phyloP scores from a whole-genome alignment of 2,888 invertebrate species.

The Tetragnatha montana region DNA sequence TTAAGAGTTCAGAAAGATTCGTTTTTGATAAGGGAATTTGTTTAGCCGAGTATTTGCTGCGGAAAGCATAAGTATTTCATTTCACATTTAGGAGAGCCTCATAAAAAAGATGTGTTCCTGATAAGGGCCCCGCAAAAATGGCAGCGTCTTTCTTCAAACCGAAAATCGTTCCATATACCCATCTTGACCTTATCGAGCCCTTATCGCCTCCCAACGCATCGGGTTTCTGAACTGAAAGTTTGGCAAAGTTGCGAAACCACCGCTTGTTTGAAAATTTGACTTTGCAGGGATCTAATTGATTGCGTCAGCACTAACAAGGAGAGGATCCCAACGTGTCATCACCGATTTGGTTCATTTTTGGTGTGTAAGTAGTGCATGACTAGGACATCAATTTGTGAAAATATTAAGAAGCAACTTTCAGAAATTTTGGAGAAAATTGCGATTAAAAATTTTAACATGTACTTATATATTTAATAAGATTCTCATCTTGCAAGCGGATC shows the following conservation, averaged over 20 bases:
- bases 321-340: too few relatives aligned
- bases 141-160: neutral
- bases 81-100: neutral
- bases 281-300: neutral
- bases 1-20: neutral
- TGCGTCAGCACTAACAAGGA: neutral
- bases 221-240: conserved; percentile 24
- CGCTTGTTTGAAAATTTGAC: neutral
- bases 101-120: neutral
- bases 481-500: too few relatives aligned
- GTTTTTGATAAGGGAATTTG: neutral
- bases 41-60: neutral
- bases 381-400: too few relatives aligned
- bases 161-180: conserved; percentile 17
- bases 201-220: conserved; percentile 61
- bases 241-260: neutral
- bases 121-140: neutral
- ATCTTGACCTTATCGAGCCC: conserved; percentile 42
- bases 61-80: neutral
- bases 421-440: too few relatives aligned
- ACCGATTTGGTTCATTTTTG: too few relatives aligned
- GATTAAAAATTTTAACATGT: too few relatives aligned
- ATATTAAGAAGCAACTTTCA: too few relatives aligned
- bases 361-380: too few relatives aligned
- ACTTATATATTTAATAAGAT: too few relatives aligned